Base-by-base conservation (phyloP, 2,113 vertebrate genomes). In the Xyrauchen texanus region DNA sequence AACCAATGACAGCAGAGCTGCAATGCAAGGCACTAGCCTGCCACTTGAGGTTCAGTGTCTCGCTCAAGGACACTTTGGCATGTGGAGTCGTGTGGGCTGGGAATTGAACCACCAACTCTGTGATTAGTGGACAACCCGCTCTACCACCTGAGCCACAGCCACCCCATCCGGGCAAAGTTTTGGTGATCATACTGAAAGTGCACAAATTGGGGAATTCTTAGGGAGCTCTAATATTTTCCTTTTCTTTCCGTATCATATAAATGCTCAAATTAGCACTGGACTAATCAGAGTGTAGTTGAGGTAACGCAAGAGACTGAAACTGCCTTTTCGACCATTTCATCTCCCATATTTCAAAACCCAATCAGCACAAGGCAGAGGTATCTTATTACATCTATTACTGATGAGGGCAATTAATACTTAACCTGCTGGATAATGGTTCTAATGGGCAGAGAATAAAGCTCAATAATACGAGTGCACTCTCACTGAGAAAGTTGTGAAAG, bases 331-430 rank as follows among this genome's bases (percentile, higher is more conserved):
- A 63, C 55, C 55, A 57, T 44, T 76, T 64, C 60, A 77, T 71
- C 13, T n/a, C 6, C 42, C 34, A 78, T 68, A 58, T 72, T 60
- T 77, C 75, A 49, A 78, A 73, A 44, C 47, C 73, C 49, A 76
- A 76, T 64, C 68, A 65, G 68, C 53, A 52, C 52, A 61, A 82
- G 64, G 42, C 76, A 78, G 64, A 34, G 62, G 68, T 65, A 64
- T 42, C 64, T 76, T 76, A 70, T 76, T 58, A 77, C 58, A 71
- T 76, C 52, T 61, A 80, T 80, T 80, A 71, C 61, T 66, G 66
- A 66, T 66, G 72, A 70, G 76, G 66, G 45, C 78, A 71, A 77
- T 83, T 83, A 45, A 70, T 65, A 34, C 63, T 8, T 66, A 75
- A 76, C 60, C 45, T 42, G 67, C 62, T 55, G 71, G 71, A 63